These are phyloP conservation scores for Gobio gobio DNA, from an alignment of 2,113 vertebrate genomes.

Conservation along the genomic window DNA sequence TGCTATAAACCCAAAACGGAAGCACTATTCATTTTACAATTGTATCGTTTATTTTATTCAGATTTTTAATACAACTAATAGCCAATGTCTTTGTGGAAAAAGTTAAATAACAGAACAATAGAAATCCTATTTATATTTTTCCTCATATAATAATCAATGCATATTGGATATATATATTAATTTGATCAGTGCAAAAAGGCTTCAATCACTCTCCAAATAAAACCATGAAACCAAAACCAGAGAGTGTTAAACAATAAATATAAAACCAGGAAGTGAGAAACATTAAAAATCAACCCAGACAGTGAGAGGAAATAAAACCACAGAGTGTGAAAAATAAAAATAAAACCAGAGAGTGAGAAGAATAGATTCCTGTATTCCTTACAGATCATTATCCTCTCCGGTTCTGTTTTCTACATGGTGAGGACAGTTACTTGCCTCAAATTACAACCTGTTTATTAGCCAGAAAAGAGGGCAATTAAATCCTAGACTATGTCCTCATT, in stretches of 20 bases:
- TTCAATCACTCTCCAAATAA: neutral
- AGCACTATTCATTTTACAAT: neutral
- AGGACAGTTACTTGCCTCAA: constrained; percentile 36
- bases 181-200: neutral
- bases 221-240: neutral
- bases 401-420: neutral
- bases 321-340: constrained; percentile 52
- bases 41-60: neutral
- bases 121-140: neutral
- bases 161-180: neutral
- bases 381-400: constrained; percentile 3
- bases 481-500: constrained; percentile 13
- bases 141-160: neutral
- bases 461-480: constrained; percentile 16
- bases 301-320: neutral
- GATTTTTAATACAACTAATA: neutral
- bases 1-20: neutral
- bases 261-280: constrained; percentile 20
- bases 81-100: neutral
- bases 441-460: constrained; percentile 37
- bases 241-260: constrained; percentile 17
- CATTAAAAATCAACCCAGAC: constrained; percentile 10
- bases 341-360: constrained; percentile 29
- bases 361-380: neutral
- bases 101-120: neutral